A percentile compares a stretch with the other conserved stretches of the same genome.
Conservation (phyloP, 2,113 vertebrate species). For the Gadus chalcogrammus region DNA sequence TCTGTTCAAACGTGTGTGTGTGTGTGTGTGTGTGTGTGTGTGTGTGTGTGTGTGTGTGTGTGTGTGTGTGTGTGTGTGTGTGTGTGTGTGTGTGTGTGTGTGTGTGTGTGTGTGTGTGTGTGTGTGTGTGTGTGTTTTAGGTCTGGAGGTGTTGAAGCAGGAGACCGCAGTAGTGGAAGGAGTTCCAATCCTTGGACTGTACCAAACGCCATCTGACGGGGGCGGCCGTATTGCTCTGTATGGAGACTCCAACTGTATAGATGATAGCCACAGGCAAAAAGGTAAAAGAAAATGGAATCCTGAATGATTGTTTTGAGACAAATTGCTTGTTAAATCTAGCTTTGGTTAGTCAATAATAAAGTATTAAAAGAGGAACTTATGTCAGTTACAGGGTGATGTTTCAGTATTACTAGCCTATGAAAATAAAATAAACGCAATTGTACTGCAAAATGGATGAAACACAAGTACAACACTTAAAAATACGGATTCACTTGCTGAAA, state of each 20-base stretch:
- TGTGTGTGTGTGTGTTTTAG: slow-evolving; percentile 66
- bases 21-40: slow-evolving; percentile 4
- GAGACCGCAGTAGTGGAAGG: slow-evolving; percentile 89
- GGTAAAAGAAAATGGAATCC: slow-evolving; percentile 61
- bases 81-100: slow-evolving; percentile 7
- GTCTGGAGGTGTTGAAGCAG: slow-evolving; percentile 94
- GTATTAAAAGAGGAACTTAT: too few species aligned
- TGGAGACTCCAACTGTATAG: slow-evolving; percentile 95
- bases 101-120: slow-evolving; percentile 1
- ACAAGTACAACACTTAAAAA: too few species aligned
- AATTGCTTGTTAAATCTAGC: too few species aligned
- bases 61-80: slow-evolving; percentile 6
- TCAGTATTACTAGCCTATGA: too few species aligned
- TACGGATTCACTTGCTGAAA: too few species aligned
- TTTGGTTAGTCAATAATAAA: too few species aligned
- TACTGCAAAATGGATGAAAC: too few species aligned
- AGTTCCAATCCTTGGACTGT: slow-evolving; percentile 91
- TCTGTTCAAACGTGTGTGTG: not conserved
- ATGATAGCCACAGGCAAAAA: slow-evolving; percentile 97
- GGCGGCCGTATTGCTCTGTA: slow-evolving; percentile 92
- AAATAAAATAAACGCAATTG: too few species aligned
- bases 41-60: slow-evolving; percentile 6
- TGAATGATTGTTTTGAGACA: not conserved
- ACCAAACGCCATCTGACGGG: slow-evolving; percentile 87
- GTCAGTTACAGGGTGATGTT: too few species aligned